Evolutionary conservation across 1,140 invertebrate species (phyloP).

Genomic region (Drosophila tsacasi): DNA sequence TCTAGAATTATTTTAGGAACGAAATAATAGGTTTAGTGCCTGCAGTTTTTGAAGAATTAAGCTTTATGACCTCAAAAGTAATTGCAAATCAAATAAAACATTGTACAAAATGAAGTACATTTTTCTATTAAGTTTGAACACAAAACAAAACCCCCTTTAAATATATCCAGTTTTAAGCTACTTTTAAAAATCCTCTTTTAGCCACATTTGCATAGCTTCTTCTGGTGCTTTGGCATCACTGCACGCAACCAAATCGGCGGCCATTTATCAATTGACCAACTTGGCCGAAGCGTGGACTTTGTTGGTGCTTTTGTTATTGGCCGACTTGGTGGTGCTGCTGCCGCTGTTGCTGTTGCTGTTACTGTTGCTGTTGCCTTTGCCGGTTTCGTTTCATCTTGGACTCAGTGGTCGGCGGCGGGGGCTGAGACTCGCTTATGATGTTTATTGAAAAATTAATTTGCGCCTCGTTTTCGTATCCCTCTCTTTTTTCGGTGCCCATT

Average conservation of each 20-base stretch:
- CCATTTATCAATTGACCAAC: slow-evolving; percentile 80
- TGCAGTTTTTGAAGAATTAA: background rate
- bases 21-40: no score
- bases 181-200: background rate
- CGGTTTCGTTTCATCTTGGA: slow-evolving; percentile 73
- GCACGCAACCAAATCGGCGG: slow-evolving; percentile 64
- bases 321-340: slow-evolving; percentile 42
- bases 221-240: slow-evolving; percentile 12
- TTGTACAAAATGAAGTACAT: background rate
- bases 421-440: slow-evolving; percentile 71
- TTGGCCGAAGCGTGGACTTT: slow-evolving; percentile 51
- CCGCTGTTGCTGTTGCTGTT: slow-evolving; percentile 15
- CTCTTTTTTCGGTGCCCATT: slow-evolving; percentile 64
- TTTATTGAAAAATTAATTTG: slow-evolving; percentile 84
- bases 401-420: slow-evolving; percentile 16
- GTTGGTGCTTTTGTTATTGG: slow-evolving; percentile 62
- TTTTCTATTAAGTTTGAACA: background rate
- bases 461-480: slow-evolving; percentile 66
- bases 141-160: background rate
- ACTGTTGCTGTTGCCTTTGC: slow-evolving; percentile 44
- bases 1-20: background rate
- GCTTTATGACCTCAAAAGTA: background rate
- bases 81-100: background rate
- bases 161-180: no score
- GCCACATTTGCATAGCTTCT: background rate